Conservation (phyloP, 2,888 invertebrate species). For the Frankliniella intonsa region DNA sequence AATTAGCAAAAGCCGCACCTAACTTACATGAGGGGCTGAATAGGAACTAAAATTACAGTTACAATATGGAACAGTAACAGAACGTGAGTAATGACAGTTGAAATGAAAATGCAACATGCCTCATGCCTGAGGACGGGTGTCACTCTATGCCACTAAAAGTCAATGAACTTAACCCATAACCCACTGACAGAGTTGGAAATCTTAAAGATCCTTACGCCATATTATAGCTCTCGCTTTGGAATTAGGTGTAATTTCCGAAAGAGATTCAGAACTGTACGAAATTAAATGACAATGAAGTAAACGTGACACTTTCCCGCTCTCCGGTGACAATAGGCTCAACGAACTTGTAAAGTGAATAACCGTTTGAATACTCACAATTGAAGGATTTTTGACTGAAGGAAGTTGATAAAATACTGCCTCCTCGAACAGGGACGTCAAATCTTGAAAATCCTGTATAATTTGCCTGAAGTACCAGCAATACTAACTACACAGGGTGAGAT, state of each 20-base stretch:
- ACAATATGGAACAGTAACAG: too few relatives aligned
- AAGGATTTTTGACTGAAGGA: background rate
- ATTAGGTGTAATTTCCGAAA: background rate
- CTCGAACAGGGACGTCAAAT: background rate
- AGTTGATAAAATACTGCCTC: background rate
- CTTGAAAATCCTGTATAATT: background rate
- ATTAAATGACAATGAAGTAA: background rate
- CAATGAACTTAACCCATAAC: background rate
- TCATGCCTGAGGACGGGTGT: background rate
- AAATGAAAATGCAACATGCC: too few relatives aligned
- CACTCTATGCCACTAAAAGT: background rate
- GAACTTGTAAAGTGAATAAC: background rate
- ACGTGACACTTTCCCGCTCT: background rate
- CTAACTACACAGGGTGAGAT: background rate
- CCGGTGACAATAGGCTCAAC: background rate
- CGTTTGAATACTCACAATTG: background rate
- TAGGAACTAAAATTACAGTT: too few relatives aligned
- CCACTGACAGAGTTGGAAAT: background rate
- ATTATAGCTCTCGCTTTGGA: background rate
- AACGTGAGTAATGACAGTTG: too few relatives aligned
- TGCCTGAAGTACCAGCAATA: background rate
- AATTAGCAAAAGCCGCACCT: too few relatives aligned
- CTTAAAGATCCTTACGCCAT: background rate
- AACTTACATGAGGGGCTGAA: too few relatives aligned
- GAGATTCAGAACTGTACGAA: background rate